Base-by-base conservation (phyloP, 2,797 vertebrate species). In the Sebastes ruberrimus region DNA sequence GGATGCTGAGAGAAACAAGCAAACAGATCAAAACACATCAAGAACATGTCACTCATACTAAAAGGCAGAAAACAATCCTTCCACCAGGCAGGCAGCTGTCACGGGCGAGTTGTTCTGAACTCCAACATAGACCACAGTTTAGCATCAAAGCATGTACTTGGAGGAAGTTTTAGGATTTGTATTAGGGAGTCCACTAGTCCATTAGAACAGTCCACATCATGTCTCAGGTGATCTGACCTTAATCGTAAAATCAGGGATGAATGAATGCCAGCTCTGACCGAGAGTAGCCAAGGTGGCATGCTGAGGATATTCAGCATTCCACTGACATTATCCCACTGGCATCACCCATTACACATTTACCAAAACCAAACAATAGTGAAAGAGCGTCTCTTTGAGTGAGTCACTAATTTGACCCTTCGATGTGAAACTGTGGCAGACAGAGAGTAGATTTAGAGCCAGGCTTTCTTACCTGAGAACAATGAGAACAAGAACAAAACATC, bases 401-500 rank as follows among this genome's bases (percentile, higher is more conserved):
- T 75, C n/a, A 80, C 38, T 55, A 35, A 66, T 67, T 78, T 5
- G 4, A 63, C 65, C 61, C 35, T 6, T 65, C 10, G 1, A 22
- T 80, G 63, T 59, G 27, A 68, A 70, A 68, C 55, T 67, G 55
- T 74, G 62, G 20, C 60, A 77, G 81, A 3, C 42, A 38, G 32
- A 65, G n/a, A 67, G 55, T 10, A 16, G 10, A 81, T 22, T 72
- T 55, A 38, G 65, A 80, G 59, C n/a, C 42, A 76, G 56, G 64
- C 33, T 33, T 25, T 74, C 18, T 78, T 71, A 86, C 87, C 81
- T 86, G 83, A 74, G 71, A 68, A 89, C 74, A 83, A 89, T 87
- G 59, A 76, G 68, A 42, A 18, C 42, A n/a, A 73, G 80, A 86
- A 88, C 85, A 90, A 86, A 89, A 89, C 84, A 84, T 66, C 76